Conservation (phyloP, 2,113 vertebrate species). For the Salvelinus fontinalis region DNA sequence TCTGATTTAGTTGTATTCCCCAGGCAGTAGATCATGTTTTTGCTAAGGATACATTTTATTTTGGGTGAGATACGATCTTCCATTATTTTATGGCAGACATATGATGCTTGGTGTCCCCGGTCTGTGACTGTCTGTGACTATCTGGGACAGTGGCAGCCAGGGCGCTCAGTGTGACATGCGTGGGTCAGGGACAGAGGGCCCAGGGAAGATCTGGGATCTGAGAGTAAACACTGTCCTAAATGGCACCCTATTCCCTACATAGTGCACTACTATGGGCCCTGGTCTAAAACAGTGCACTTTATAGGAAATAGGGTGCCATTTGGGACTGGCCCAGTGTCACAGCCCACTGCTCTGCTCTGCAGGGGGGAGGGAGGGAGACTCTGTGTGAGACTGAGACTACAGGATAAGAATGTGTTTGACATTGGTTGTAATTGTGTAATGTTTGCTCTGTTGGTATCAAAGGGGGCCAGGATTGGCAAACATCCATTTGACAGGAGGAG, state of each 20-base stretch:
- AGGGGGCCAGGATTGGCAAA: conserved; percentile 76
- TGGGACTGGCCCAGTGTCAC: neutral
- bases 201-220: conserved; percentile 29
- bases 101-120: too few species aligned
- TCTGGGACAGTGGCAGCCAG: conserved; percentile 20
- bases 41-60: neutral
- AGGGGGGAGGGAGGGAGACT: conserved; percentile 46
- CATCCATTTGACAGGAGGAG: conserved; percentile 69
- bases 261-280: conserved; percentile 24
- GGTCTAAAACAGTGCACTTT: too few species aligned
- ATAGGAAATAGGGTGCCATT: too few species aligned
- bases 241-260: neutral
- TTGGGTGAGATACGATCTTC: conserved; percentile 1
- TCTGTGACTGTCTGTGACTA: too few species aligned
- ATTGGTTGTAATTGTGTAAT: conserved; percentile 88
- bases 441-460: conserved; percentile 86
- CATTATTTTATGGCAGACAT: conserved; percentile 36
- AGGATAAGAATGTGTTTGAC: conserved; percentile 87
- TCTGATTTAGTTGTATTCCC: too few species aligned
- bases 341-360: conserved; percentile 34
- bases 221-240: conserved; percentile 65
- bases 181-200: conserved; percentile 62
- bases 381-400: conserved; percentile 77
- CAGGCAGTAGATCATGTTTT: neutral
- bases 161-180: conserved; percentile 32